Evolutionary conservation across 2,888 invertebrate genomes (phyloP).

Genomic region (Drosophila mercatorum): DNA sequence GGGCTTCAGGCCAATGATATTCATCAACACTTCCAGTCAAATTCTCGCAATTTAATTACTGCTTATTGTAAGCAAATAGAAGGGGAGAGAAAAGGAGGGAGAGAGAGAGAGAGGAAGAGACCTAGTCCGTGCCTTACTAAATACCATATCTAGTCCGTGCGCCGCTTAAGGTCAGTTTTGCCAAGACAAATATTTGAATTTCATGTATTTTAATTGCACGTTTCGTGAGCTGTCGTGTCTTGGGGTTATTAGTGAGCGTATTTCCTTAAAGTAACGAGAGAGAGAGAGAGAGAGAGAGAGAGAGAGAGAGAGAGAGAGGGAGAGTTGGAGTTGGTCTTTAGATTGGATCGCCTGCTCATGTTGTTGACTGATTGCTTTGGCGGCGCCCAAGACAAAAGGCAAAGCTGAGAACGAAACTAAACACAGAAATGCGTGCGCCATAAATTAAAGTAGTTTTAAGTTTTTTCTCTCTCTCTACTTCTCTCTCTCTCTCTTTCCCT

Average conservation of each 20-base stretch:
- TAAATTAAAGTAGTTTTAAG: constrained; percentile 80
- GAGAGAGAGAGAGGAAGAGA: neutral
- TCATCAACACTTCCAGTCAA: neutral
- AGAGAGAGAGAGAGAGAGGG: neutral
- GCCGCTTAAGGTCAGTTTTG: constrained; percentile 10
- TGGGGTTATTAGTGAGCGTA: constrained; percentile 41
- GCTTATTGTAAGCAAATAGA: constrained; percentile 3
- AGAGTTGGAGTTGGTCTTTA: constrained; percentile 11
- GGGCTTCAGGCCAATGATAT: constrained; percentile 1
- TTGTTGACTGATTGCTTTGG: constrained; percentile 76
- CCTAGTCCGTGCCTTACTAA: neutral
- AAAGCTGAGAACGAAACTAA: constrained; percentile 45
- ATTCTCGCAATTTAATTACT: constrained; percentile 11
- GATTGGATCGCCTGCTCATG: constrained; percentile 45
- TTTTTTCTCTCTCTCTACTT: constrained; percentile 26
- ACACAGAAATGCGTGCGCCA: constrained; percentile 77
- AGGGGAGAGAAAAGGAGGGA: neutral
- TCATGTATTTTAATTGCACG: constrained; percentile 29
- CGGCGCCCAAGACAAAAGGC: constrained; percentile 55
- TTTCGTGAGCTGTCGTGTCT: constrained; percentile 37
- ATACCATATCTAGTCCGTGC: neutral
- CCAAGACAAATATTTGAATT: constrained; percentile 24
- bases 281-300: neutral
- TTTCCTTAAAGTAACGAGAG: constrained; percentile 24
- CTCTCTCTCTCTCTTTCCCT: neutral